A percentile compares a stretch with the other conserved stretches of the same genome.
Conservation (phyloP, 2,888 invertebrate species). For the Nesidiocoris tenuis region DNA sequence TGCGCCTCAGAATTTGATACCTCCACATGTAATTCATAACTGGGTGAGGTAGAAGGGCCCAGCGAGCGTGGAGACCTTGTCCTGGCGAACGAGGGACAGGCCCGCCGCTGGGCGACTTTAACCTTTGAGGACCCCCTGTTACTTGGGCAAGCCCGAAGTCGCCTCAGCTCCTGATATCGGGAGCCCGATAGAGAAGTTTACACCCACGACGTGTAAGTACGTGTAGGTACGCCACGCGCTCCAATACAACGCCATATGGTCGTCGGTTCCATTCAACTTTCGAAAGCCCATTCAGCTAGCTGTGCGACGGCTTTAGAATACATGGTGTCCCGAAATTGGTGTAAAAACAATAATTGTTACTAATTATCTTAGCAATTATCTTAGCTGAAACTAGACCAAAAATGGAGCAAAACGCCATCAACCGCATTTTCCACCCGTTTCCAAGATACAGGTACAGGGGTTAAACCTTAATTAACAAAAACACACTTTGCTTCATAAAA, state of each 20-base stretch:
- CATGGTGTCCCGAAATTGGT: no score
- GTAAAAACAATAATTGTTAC: no score
- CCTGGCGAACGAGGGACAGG: not conserved
- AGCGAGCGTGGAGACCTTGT: slow-evolving; percentile 10
- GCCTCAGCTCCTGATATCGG: slow-evolving; percentile 22
- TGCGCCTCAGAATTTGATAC: not conserved
- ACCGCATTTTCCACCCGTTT: no score
- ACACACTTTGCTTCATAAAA: no score
- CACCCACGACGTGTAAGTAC: slow-evolving; percentile 14
- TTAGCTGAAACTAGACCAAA: no score
- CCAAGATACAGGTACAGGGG: no score
- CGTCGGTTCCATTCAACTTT: not conserved
- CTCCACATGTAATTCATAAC: not conserved
- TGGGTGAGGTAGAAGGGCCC: slow-evolving; percentile 5
- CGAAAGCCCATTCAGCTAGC: not conserved
- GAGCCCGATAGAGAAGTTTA: slow-evolving; percentile 36
- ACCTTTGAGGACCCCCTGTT: not conserved
- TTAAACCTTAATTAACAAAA: no score
- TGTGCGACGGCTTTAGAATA: no score
- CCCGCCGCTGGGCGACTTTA: slow-evolving; percentile 3
- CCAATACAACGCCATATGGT: slow-evolving; percentile 17
- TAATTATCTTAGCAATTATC: no score
- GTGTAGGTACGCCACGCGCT: slow-evolving; percentile 28
- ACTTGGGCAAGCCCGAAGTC: not conserved
- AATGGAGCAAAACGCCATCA: no score